A percentile compares a stretch with the other conserved stretches of the same genome.
Conservation (phyloP, 2,797 vertebrate genomes). For the Danio albolineatus region DNA sequence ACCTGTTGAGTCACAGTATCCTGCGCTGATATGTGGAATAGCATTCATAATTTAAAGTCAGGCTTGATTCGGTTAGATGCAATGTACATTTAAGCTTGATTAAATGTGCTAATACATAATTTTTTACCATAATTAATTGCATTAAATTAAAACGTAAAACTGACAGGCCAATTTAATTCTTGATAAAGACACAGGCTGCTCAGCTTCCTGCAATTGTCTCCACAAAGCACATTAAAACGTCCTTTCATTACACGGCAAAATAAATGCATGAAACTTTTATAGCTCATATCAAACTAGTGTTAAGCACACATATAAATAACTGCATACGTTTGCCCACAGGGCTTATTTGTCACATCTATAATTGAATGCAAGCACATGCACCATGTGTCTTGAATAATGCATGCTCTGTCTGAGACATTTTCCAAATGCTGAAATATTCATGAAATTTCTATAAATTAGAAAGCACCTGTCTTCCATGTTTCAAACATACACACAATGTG, state of each 20-base stretch:
- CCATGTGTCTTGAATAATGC: conserved; percentile 63
- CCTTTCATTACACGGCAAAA: conserved; percentile 41
- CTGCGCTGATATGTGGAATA: not conserved
- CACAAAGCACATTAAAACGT: conserved; percentile 22
- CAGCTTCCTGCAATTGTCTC: conserved; percentile 18
- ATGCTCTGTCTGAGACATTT: conserved; percentile 61
- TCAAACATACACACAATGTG: conserved; percentile 40
- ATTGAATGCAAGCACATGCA: conserved; percentile 67
- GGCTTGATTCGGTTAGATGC: not conserved
- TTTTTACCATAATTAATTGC: conserved; percentile 26
- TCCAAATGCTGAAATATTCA: conserved; percentile 66
- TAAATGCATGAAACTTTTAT: conserved; percentile 60
- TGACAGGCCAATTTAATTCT: not conserved
- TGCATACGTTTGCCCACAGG: conserved; percentile 61
- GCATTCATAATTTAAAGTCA: not conserved
- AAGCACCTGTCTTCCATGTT: conserved; percentile 49
- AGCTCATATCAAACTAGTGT: conserved; percentile 49
- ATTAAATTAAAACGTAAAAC: conserved; percentile 15
- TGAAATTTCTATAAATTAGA: conserved; percentile 65
- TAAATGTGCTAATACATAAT: conserved; percentile 9
- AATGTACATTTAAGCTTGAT: conserved; percentile 25
- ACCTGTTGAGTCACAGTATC: too few relatives aligned
- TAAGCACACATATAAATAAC: conserved; percentile 66
- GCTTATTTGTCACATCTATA: conserved; percentile 66
- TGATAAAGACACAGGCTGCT: conserved; percentile 12